Base-by-base conservation (phyloP, 2,888 invertebrate species). In the Druceiella hillmani region DNA sequence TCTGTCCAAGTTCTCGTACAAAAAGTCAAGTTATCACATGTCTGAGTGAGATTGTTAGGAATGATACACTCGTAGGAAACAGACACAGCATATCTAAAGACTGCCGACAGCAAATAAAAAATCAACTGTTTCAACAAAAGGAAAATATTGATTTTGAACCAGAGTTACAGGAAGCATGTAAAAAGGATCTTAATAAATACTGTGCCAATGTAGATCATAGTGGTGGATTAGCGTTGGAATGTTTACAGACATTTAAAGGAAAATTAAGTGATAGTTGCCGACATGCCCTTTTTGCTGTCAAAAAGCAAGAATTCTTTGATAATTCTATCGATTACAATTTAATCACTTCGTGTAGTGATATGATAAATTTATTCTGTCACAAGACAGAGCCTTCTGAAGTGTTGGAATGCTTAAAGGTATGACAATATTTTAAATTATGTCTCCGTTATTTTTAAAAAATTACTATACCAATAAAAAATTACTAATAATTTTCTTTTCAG, bases 51-150 rank as follows among this genome's bases (percentile, higher is more conserved):
- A 84, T 87, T 45, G 84, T 95, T 33, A 79, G 92, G 46, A 89
- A 94, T 56, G 92, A 94, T 57, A 89, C 90, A 1, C 77, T 94
- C 40, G 73, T 75, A 22, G 80, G 79, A 36, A 74, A 78, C 31
- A 81, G 85, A 42, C 89, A 87, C 48, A 80, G 83, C 46, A 81
- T 98, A 53, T 79, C 85, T 3, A 88, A 86, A 59, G 87, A 87
- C 13, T 99, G 97, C 57, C 78, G 92, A 17, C 89, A 90, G 55
- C 94, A 98, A 59, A 69, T 98, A 11, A 80, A 85, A 55, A 85
- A 89, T 33, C 94, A 98, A 57, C 72, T 97, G 15, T 85, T 94
- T 53, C 92, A 94, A 56, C 87, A 93, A 61, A 80, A 90, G 47
- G 95, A 97, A 66, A 90, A 79, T 55, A 85, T 91, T 46, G 80